Evolutionary conservation across 2,888 invertebrate species (phyloP).

Genomic region (Actias luna): DNA sequence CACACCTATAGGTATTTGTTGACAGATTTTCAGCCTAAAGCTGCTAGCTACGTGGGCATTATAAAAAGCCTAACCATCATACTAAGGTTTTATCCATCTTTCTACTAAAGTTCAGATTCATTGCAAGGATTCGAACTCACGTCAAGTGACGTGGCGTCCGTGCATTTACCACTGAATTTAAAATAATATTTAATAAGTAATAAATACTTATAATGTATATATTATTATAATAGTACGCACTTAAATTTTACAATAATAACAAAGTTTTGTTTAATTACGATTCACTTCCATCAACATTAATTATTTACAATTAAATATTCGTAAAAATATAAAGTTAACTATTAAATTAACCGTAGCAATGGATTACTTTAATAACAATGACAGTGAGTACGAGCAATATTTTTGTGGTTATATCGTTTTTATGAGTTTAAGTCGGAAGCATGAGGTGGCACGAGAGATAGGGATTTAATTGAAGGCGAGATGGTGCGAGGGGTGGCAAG

Average conservation of each 20-base stretch:
- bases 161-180: no score
- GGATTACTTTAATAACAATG: slow-evolving; percentile 62
- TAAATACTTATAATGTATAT: no score
- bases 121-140: no score
- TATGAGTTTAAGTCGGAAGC: slow-evolving; percentile 74
- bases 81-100: no score
- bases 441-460: slow-evolving; percentile 72
- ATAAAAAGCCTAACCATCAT: no score
- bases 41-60: no score
- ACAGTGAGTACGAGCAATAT: slow-evolving; percentile 66
- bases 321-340: slow-evolving; percentile 30
- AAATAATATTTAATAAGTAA: no score
- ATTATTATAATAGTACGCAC: background rate
- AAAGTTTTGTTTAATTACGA: background rate
- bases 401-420: slow-evolving; percentile 75
- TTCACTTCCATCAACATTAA: background rate
- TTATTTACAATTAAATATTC: background rate
- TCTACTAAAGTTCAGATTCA: no score
- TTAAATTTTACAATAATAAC: background rate
- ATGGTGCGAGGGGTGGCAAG: slow-evolving; percentile 55
- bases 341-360: slow-evolving; percentile 45
- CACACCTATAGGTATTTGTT: no score
- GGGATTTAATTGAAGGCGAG: slow-evolving; percentile 78
- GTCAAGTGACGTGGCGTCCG: no score
- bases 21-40: no score